Evolutionary conservation across 2,888 invertebrate species (phyloP), one percentile per base, ranked within the genome.

Genomic region (Azorinus chamasolen): DNA sequence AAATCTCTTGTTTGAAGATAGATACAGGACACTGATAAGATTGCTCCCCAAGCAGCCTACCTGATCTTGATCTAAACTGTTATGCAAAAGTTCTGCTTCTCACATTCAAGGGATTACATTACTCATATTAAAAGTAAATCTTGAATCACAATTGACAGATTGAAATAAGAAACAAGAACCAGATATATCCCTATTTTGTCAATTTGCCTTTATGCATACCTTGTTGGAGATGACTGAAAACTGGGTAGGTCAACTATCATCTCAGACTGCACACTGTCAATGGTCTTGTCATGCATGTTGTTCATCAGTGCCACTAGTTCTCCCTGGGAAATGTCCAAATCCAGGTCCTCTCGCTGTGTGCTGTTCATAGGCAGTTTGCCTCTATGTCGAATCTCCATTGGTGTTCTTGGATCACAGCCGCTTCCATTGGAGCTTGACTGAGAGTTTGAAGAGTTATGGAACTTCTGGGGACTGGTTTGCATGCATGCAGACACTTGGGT

Each of bases 211-310:
- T n/a, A n/a, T n/a, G n/a, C n/a, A n/a, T 65, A 88, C 88, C 85
- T 84, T 41, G 84, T 71, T 6, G 87, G 84, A 37, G 90, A 87
- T 0, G 90, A 90, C 46, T 86, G 85, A 78, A 89, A 92, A 55
- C 88, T 90, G 2, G 91, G 91, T 64, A 91, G 80, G 62, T 91
- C 91, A n/a, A 91, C 87, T 46, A 91, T 87, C 85, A 91, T 87
- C 20, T 89, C 90, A 1, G 90, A 91, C 68, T 87, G 86, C 10
- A 87, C 79, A 74, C 91, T 91, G 53, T 90, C 88, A 39, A 88
- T 83, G 8, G 90, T 89, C 61, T 81, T 83, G 48, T 91, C 88
- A 66, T 88, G 89, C 41, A 90, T 74, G 55, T 85, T 84, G 71
- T 84, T 84, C 53, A 84, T 81, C 57, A 86, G 79, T 16, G 82